Evolutionary conservation across 2,797 vertebrate genomes (phyloP), one percentile per base, ranked within the genome.

Genomic region (Pseudomugil tenellus): DNA sequence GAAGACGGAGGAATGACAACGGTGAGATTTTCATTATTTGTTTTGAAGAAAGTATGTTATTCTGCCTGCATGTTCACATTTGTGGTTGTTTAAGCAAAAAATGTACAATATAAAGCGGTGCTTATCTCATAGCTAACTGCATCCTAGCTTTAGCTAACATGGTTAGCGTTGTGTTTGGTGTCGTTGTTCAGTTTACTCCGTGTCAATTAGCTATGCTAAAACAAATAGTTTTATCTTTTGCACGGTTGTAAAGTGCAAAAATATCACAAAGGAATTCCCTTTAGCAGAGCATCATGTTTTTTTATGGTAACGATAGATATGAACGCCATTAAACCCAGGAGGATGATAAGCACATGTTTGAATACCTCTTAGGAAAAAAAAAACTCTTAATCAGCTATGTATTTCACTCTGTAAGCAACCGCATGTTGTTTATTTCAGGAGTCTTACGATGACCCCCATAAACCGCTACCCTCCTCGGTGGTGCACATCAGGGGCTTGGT

Each of bases 401-500:
- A n/a, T n/a, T n/a, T n/a, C n/a, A n/a, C n/a, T n/a, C n/a, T n/a
- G n/a, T n/a, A n/a, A n/a, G n/a, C n/a, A n/a, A n/a, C 16, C 16
- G 58, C 48, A 17, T 76, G 16, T 28, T 34, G 9, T 2, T 13
- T 7, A 31, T 37, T 58, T 41, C 43, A 98, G 96, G 97, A 98
- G 90, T 94, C 92, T 75, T 98, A 97, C 14, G 95, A 96, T 14
- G 97, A 98, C 78, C 97, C 96, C 1, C 96, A 98, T 74, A 98
- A 98, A 90, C 96, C 97, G 0, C 93, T 96, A 0, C 97, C 97
- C 29, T 99, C 97, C 31, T 93, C 95, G 3, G 97, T 99, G 79
- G 96, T 98, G 25, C 97, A 99, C 77, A 96, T 98, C 76, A 88
- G 97, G 72, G 97, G 97, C 46, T 91, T 98, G 75, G 95, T 96